Evolutionary conservation across 2,888 invertebrate genomes (phyloP).

Genomic region (Apocheima hispidaria): DNA sequence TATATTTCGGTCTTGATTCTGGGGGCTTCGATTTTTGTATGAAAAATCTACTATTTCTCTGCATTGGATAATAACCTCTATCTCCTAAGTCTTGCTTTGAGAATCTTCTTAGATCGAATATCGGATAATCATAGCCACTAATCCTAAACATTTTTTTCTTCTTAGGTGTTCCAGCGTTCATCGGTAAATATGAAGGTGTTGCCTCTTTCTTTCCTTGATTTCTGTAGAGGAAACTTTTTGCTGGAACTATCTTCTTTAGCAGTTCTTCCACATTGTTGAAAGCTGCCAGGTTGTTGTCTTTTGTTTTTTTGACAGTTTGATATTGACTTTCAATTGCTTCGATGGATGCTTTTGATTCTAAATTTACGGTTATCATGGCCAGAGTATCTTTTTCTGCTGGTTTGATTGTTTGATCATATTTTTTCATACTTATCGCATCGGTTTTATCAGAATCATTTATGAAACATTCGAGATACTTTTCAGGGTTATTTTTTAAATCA

Average conservation of each 20-base stretch:
- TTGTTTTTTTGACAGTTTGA: constrained; percentile 68
- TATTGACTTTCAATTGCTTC: constrained; percentile 70
- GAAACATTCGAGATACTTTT: constrained; percentile 55
- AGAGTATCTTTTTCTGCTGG: constrained; percentile 40
- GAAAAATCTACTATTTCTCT: constrained; percentile 66
- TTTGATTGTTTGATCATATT: constrained; percentile 22
- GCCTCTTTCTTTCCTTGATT: constrained; percentile 65
- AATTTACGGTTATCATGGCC: constrained; percentile 13
- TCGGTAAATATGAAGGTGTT: constrained; percentile 74
- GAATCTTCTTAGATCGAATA: constrained; percentile 68
- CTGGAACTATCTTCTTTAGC: constrained; percentile 71
- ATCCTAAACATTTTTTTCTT: constrained; percentile 70
- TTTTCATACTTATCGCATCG: neutral
- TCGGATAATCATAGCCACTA: constrained; percentile 78
- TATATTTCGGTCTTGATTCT: constrained; percentile 69
- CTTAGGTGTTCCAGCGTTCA: constrained; percentile 67
- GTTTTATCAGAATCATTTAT: constrained; percentile 16
- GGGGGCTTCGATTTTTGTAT: constrained; percentile 61
- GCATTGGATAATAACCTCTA: constrained; percentile 77
- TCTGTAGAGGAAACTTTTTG: constrained; percentile 80
- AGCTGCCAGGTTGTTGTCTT: constrained; percentile 46
- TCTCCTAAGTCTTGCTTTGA: constrained; percentile 67
- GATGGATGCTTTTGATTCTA: constrained; percentile 39
- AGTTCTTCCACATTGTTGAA: constrained; percentile 72
- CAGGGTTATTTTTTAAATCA: constrained; percentile 66